Percentiles rank a stretch among this genome's conserved stretches.
These are phyloP conservation scores for Leucoraja erinaceus DNA, from an alignment of 2,113 vertebrate species.

Conservation along the genomic window DNA sequence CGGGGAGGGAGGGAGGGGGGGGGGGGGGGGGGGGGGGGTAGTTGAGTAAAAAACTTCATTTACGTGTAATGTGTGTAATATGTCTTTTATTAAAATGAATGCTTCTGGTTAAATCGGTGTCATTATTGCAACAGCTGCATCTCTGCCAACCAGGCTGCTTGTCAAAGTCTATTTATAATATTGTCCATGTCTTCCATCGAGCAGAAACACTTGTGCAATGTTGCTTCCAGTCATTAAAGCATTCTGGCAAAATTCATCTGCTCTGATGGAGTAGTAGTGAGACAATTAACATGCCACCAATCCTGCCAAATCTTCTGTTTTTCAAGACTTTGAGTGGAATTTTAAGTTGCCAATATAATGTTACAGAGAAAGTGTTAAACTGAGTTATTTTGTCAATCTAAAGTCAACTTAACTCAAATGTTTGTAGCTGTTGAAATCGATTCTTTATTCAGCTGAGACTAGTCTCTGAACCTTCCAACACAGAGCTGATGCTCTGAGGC, in stretches of 20 bases:
- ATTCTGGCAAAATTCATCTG: not conserved
- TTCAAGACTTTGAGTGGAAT: not conserved
- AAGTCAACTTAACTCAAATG: too few relatives aligned
- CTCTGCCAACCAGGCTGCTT: not conserved
- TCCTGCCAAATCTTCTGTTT: not conserved
- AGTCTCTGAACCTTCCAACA: too few relatives aligned
- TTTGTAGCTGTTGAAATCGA: too few relatives aligned
- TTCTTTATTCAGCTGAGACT: too few relatives aligned
- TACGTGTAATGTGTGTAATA: not conserved
- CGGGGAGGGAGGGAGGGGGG: not conserved
- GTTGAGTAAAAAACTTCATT: not conserved
- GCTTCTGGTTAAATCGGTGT: not conserved
- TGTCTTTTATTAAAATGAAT: not conserved
- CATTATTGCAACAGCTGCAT: not conserved
- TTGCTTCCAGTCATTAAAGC: not conserved
- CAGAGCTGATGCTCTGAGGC: too few relatives aligned
- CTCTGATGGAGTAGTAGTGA: not conserved
- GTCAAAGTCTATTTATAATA: not conserved
- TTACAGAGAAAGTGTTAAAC: not conserved
- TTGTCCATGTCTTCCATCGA: not conserved
- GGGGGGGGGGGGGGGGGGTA: not conserved
- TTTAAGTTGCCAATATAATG: not conserved
- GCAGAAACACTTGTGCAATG: not conserved
- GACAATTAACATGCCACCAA: not conserved
- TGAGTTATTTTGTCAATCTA: too few relatives aligned